Conservation (phyloP, 2,113 vertebrate genomes). For the Sprattus sprattus region DNA sequence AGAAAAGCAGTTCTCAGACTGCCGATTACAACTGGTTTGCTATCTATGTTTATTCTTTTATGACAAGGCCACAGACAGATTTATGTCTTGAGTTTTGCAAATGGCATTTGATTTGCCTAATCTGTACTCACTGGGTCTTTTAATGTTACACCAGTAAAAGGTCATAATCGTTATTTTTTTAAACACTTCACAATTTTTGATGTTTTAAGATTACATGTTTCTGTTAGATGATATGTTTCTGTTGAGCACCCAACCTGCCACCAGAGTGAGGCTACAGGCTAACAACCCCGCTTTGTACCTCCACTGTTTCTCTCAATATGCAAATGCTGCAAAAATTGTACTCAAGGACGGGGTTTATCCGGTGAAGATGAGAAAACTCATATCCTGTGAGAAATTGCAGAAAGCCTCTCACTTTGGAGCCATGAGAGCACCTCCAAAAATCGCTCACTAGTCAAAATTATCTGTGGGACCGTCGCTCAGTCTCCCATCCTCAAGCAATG, state of each 20-base stretch:
- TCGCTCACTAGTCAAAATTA: constrained; percentile 29
- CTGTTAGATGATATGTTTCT: background rate
- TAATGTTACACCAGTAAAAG: background rate
- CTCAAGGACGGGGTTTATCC: constrained; percentile 10
- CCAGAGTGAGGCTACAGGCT: background rate
- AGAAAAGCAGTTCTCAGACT: background rate
- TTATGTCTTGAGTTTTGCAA: background rate
- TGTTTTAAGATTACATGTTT: background rate
- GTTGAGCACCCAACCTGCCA: no score
- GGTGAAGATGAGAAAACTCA: background rate
- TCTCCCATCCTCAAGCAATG: constrained; percentile 44
- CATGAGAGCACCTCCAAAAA: constrained; percentile 24
- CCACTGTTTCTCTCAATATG: background rate
- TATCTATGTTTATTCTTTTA: background rate
- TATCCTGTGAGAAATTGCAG: constrained; percentile 19
- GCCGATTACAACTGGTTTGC: background rate
- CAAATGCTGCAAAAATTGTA: constrained; percentile 3
- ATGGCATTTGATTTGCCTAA: background rate
- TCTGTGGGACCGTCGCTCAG: constrained; percentile 18
- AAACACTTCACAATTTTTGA: background rate
- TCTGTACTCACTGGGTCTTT: background rate
- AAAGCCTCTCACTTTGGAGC: constrained; percentile 22
- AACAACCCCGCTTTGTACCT: background rate
- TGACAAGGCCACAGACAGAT: background rate
- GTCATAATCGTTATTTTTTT: background rate